A percentile compares a stretch with the other conserved stretches of the same genome.
phyloP scores from a whole-genome alignment of 2,113 vertebrate species.

The Mystacornis crossleyi region DNA sequence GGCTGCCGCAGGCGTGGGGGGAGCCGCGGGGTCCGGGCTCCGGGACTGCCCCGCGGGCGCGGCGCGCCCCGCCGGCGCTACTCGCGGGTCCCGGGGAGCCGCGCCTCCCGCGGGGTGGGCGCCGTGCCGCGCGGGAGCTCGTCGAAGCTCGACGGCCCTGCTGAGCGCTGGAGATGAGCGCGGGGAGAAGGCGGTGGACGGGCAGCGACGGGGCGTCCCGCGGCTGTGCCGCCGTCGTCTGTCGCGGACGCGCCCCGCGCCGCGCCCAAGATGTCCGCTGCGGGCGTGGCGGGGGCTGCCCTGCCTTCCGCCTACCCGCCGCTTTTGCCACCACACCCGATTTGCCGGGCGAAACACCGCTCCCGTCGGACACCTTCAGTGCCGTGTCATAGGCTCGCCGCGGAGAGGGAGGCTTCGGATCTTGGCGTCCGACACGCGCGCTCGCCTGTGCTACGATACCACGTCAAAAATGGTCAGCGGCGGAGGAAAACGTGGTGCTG shows the following conservation, averaged over 20 bases:
- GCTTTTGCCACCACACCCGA: accelerated
- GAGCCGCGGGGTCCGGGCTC: background rate
- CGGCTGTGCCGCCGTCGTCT: background rate
- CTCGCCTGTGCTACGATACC: accelerated
- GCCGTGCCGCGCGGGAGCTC: background rate
- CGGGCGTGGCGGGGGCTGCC: background rate
- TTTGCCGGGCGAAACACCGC: accelerated
- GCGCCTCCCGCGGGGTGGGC: background rate
- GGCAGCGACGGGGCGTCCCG: background rate
- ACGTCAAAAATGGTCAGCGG: background rate
- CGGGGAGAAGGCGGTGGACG: background rate
- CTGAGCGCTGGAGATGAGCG: background rate
- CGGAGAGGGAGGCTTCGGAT: background rate
- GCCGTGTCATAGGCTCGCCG: accelerated
- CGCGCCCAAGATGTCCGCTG: constrained; percentile 44
- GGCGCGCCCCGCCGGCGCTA: background rate
- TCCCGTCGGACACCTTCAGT: accelerated
- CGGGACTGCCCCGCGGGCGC: background rate
- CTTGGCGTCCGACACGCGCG: accelerated
- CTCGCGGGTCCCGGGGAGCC: background rate
- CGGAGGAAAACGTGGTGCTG: no score
- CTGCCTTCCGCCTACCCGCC: background rate
- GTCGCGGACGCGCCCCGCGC: background rate
- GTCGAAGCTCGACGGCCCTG: background rate
- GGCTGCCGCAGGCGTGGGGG: background rate